Conservation (phyloP, 2,113 vertebrate genomes). For the Alexandromys fortis region DNA sequence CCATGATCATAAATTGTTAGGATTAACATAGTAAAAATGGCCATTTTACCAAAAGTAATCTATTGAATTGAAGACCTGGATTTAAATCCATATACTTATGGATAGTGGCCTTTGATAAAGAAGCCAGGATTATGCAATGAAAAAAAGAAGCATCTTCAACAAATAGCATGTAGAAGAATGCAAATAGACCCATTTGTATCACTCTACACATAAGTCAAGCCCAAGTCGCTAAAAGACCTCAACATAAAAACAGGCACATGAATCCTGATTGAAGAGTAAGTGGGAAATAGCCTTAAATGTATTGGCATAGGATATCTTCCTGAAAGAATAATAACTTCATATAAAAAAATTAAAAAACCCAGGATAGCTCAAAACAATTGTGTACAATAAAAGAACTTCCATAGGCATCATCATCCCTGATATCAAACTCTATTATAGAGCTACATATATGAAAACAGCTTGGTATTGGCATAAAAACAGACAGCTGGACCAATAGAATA, state of each 20-base stretch:
- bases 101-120: background rate
- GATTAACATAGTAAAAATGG: background rate
- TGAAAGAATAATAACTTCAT: background rate
- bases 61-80: background rate
- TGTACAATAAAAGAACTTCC: too few relatives aligned
- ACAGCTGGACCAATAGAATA: too few relatives aligned
- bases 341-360: too few relatives aligned
- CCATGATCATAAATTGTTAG: background rate
- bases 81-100: background rate
- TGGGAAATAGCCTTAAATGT: background rate
- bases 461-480: too few relatives aligned
- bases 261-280: background rate
- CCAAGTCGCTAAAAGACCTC: background rate
- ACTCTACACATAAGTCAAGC: background rate
- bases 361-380: too few relatives aligned
- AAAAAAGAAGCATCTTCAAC: background rate
- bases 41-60: background rate
- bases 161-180: background rate
- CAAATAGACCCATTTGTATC: background rate
- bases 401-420: too few relatives aligned
- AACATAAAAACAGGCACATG: background rate
- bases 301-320: background rate
- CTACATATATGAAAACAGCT: too few relatives aligned
- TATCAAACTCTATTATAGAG: too few relatives aligned
- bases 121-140: background rate